phyloP scores from a whole-genome alignment of 2,888 invertebrate genomes.

The Tinea trinotella region DNA sequence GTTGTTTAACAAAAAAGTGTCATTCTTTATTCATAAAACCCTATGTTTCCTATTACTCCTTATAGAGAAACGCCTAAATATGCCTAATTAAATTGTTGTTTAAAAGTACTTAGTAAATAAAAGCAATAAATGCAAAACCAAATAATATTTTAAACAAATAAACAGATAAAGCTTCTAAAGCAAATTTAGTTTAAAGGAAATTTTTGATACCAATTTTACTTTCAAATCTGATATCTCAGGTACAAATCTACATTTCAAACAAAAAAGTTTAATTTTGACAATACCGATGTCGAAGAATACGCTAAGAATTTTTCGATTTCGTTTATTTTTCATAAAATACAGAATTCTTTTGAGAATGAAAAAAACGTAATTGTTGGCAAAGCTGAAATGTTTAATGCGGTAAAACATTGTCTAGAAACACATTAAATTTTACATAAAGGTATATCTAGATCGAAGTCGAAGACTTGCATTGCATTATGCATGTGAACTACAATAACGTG shows the following conservation, averaged over 20 bases:
- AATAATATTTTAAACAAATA: no score
- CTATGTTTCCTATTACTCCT: no score
- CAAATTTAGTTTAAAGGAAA: not conserved
- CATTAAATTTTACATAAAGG: not conserved
- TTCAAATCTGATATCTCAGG: not conserved
- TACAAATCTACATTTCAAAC: not conserved
- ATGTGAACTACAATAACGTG: no score
- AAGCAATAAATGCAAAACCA: no score
- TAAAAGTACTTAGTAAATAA: no score
- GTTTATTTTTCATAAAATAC: not conserved
- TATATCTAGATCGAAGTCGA: not conserved
- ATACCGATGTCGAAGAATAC: not conserved
- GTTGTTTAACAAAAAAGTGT: no score
- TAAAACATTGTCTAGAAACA: not conserved
- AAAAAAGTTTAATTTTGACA: not conserved
- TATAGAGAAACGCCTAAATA: no score
- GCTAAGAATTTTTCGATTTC: not conserved
- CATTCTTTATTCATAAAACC: no score
- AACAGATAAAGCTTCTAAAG: no score
- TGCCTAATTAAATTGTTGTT: no score
- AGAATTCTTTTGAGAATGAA: not conserved
- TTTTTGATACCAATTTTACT: not conserved
- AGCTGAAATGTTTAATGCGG: not conserved
- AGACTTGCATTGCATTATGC: no score
- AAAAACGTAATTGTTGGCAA: not conserved